Evolutionary conservation across 2,113 vertebrate species (phyloP), one percentile per base, ranked within the genome.

Genomic region (Toxostoma redivivum): DNA sequence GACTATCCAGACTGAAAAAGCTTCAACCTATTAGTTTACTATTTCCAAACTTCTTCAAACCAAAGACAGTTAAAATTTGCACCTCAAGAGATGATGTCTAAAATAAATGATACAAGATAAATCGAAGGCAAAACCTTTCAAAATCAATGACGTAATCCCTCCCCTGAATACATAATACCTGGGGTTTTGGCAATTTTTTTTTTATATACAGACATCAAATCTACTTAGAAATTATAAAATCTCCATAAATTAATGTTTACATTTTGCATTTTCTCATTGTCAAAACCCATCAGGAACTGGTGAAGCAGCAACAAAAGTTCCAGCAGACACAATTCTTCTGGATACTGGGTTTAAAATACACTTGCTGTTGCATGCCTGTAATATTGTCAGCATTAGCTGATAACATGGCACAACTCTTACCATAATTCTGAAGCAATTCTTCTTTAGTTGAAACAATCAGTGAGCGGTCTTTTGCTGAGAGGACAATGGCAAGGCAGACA

Each of bases 361-460:
- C 30, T 57, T 62, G 10, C 37, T 45, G 13, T 12, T 12, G 14
- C 22, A 38, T 4, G 25, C 13, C 51, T 14, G 1, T 8, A 62
- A 24, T 2, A 35, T 0, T 33, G 20, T 10, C 61, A 81, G 37
- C 35, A 84, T 71, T 15, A 85, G 30, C 23, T 16, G 25, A 54
- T 7, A 38, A 53, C 1, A 7, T 1, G 2, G 42, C 13, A 33
- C 51, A 45, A 11, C 23, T 33, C 97, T 97, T 95, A 99, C 99
- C 98, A 28, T 99, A 99, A 33, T 98, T 98, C 88, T 99, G 99
- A 88, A 99, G 99, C 48, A 99, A 97, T 81, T 99, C 99, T 91
- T 99, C 99, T 89, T 99, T 99, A 76, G 99, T 99, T 93, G 99
- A 99, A 70, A 99, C 99, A 17, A 99, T 98, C n/a, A 99, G 97